Base-by-base conservation (phyloP, 92 coral and sea anemone species). In the Umimayanthus chanpuru region DNA sequence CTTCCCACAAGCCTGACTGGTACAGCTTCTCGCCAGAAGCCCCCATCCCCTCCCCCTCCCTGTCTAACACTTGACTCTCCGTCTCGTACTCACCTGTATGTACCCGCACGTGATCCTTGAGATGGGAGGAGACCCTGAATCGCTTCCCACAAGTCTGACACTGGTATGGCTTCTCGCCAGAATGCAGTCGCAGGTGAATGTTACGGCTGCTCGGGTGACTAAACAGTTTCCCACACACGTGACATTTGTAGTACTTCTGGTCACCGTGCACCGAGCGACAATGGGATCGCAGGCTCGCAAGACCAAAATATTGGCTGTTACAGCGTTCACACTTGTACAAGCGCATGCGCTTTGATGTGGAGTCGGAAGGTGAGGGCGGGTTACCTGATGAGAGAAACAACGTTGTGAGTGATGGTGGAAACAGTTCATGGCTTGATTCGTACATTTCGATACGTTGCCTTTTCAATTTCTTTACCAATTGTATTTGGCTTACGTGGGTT, bases 201-300 rank as follows among this genome's bases (percentile, higher is more conserved):
- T 97, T 96, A 28, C 99, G 88, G 90, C 98, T 97, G 90, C 98
- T 97, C 21, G 98, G 99, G 65, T 97, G 98, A 56, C 94, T 93
- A 80, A 97, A 97, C 67, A 92, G 92, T 82, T 97, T 97, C 58
- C 93, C 93, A 38, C 99, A 97, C 16, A 97, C 98, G 84, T 94
- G 91, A 56, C 99, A 97, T 81, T 97, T 94, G 90, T 97, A 97
- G 88, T 94, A 93, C 88, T 94, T 95, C 85, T 95, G 98, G 81
- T 93, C 99, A 12, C 96, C 94, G 81, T 97, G 99, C 39, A 94
- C 89, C 47, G 92, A 86, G 43, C 91, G 91, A 86, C 95, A 93
- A 80, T 97, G 99, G 38, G 92, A 89, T 9, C 98, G 97, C 28
- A 94, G 90, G 61, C 95, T 89, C 18, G 94, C 95, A 92, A 95